Evolutionary conservation across 2,888 invertebrate species (phyloP), one percentile per base, ranked within the genome.

Genomic region (Hartigia nigra): DNA sequence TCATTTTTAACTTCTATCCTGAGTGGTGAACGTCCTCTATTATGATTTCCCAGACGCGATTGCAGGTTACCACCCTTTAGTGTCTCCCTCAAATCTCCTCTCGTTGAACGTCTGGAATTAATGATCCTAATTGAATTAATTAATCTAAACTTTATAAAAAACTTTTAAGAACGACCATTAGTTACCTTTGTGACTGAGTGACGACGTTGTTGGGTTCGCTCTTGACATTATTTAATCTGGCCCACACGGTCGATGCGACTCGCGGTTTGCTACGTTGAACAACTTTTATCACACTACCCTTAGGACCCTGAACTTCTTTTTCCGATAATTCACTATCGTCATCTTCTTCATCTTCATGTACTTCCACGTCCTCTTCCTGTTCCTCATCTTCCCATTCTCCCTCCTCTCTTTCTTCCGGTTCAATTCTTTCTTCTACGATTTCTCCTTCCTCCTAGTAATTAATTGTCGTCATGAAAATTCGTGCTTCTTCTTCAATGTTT

Each of bases 161-260:
- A 74, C 23, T 31, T 31, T 34, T 72, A 72, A 72, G 23, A 23
- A 55, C 23, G 2, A 55, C 14, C 23, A 55, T 32, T 37, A 76
- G 55, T 78, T 78, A 88, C 89, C 88, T 87, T 31, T 86, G 87
- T 69, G 85, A 84, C 11, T 82, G 76, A 12, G 81, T 80, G 32
- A 80, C 84, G 32, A 80, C 84, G 32, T 86, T 83, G 74, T 55
- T 82, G 12, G 79, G 70, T 70, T 86, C 85, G 78, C 85, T 87
- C 82, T 87, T 86, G 5, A 84, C 82, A 70, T 76, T 88, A 83
- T 94, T 94, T 82, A 94, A 88, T 89, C 94, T 92, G 11, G 94
- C 92, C 94, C 94, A 94, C 9, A 94, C 94, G 87, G 92, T 93
- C 11, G 92, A 92, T 31, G 91, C 89, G 76, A 90, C 90, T 77